A percentile compares a stretch with the other conserved stretches of the same genome.
These are phyloP conservation scores for Ctenoplectra terminalis DNA, from an alignment of 1,140 invertebrate genomes.

Conservation along the genomic window DNA sequence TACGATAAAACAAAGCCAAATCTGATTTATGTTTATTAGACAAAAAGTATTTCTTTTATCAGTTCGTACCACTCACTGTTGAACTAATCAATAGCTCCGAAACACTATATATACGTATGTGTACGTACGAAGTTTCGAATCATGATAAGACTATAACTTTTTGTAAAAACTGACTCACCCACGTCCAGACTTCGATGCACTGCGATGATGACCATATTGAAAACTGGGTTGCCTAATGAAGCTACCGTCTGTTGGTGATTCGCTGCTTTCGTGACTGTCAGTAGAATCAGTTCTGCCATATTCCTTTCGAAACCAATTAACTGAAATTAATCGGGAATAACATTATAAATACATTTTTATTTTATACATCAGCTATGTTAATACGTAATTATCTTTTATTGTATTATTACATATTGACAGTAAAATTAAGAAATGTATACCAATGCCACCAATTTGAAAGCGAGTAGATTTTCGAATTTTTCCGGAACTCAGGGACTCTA, in stretches of 20 bases:
- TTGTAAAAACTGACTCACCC: slow-evolving; percentile 64
- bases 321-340: slow-evolving; percentile 75
- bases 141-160: not conserved
- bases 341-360: too few species aligned
- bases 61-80: too few species aligned
- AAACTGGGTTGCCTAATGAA: slow-evolving; percentile 82
- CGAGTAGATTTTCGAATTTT: slow-evolving; percentile 77
- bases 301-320: slow-evolving; percentile 88
- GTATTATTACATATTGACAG: not conserved
- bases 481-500: slow-evolving; percentile 72
- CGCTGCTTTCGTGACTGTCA: slow-evolving; percentile 84
- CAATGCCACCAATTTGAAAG: slow-evolving; percentile 86
- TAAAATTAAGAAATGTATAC: slow-evolving; percentile 76
- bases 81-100: too few species aligned
- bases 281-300: slow-evolving; percentile 83
- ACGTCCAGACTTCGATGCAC: slow-evolving; percentile 68
- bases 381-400: too few species aligned
- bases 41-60: not conserved
- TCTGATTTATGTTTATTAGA: too few species aligned
- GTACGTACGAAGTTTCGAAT: too few species aligned
- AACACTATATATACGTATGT: too few species aligned
- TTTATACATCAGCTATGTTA: too few species aligned
- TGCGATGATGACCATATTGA: slow-evolving; percentile 75
- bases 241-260: slow-evolving; percentile 85
- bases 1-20: not conserved